Percentiles rank a stretch among this genome's conserved stretches.
Evolutionary conservation across 2,888 invertebrate species (phyloP).

Genomic region (Empis livida): DNA sequence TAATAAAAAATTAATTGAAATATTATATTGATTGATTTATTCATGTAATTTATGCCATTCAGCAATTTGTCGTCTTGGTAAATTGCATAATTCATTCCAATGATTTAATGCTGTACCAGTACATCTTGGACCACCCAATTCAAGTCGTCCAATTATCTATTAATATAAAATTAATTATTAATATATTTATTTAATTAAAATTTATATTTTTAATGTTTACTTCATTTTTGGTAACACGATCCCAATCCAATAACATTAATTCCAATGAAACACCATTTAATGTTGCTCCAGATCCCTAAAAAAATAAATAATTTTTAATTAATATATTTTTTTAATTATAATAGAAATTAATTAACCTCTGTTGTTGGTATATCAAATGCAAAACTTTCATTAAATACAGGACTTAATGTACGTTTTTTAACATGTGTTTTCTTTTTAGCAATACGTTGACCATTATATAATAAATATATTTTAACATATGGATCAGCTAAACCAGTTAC

Average conservation of each 20-base stretch:
- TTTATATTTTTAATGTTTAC: conserved; percentile 35
- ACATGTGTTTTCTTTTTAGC: conserved; percentile 99
- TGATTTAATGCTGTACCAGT: conserved; percentile 78
- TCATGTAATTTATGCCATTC: conserved; percentile 98
- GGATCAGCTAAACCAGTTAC: conserved; percentile 96
- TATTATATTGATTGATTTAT: conserved; percentile 36
- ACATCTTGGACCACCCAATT: conserved; percentile 73
- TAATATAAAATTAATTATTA: conserved; percentile 10
- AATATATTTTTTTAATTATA: not conserved
- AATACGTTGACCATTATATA: conserved; percentile 94
- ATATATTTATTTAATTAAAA: not conserved
- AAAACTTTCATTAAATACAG: conserved; percentile 98
- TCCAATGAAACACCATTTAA: conserved; percentile 36
- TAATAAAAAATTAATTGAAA: no score
- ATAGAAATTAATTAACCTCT: conserved; percentile 31
- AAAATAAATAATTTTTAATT: conserved; percentile 2
- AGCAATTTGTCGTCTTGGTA: conserved; percentile 94
- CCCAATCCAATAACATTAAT: conserved; percentile 71
- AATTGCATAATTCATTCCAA: conserved; percentile 96
- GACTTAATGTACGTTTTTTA: conserved; percentile 93
- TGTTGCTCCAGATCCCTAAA: conserved; percentile 32
- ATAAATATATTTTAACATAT: conserved; percentile 88
- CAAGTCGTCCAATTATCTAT: conserved; percentile 89
- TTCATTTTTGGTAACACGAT: conserved; percentile 97
- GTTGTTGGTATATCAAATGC: conserved; percentile 88